These are phyloP conservation scores for Prionailurus viverrinus DNA, from an alignment of 2,113 vertebrate genomes.

Conservation along the genomic window DNA sequence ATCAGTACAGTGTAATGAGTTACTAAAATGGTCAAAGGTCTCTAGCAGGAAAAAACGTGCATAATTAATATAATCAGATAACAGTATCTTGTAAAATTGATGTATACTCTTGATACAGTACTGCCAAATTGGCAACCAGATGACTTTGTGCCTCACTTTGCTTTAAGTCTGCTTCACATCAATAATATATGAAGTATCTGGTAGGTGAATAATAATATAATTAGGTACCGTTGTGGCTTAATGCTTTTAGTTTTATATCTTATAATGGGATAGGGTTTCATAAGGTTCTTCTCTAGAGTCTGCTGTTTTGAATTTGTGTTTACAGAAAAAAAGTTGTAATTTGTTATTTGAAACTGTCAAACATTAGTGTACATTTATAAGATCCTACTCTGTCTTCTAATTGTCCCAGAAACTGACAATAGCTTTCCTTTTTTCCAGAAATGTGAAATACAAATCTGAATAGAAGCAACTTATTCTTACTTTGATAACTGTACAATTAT, in stretches of 20 bases:
- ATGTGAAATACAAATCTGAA: conserved; percentile 3
- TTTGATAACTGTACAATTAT: conserved; percentile 39
- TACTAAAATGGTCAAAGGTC: conserved; percentile 17
- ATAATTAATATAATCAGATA: background rate
- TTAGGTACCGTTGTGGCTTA: background rate
- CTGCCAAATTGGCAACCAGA: background rate
- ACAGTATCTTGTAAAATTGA: background rate
- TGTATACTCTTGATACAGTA: background rate
- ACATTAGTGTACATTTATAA: conserved; percentile 55
- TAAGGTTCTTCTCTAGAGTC: background rate
- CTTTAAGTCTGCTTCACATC: conserved; percentile 7
- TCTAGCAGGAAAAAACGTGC: background rate
- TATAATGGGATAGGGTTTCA: background rate
- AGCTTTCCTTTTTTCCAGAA: conserved; percentile 29
- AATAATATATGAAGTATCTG: background rate
- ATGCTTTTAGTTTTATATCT: conserved; percentile 5
- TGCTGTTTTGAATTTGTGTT: conserved; percentile 49
- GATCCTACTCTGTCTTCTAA: background rate
- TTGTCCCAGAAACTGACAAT: conserved; percentile 2
- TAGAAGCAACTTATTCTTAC: conserved; percentile 48
- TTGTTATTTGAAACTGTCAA: conserved; percentile 26
- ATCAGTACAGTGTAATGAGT: background rate
- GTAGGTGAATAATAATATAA: conserved; percentile 35
- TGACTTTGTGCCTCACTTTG: background rate
- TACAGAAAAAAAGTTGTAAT: background rate